Conservation (phyloP, 30 jellyfish, hydroid and myxozoan species). For the Clytia hemisphaerica region DNA sequence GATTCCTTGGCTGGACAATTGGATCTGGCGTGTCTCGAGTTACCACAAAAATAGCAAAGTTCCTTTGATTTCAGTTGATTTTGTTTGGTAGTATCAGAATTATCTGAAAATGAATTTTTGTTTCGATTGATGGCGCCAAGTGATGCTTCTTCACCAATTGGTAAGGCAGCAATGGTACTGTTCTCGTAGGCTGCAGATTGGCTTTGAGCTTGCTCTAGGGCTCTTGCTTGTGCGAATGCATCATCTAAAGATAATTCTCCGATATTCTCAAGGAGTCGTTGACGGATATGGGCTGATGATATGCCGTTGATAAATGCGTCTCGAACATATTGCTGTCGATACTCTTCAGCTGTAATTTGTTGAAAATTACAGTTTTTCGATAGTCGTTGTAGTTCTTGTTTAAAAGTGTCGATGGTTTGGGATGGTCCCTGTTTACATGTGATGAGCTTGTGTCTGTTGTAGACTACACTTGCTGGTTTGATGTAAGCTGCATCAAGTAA, state of each 20-base stretch:
- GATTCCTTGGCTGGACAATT: no score
- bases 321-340: slow-evolving; percentile 48
- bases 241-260: slow-evolving; percentile 18
- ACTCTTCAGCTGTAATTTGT: slow-evolving; percentile 43
- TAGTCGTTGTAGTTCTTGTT: slow-evolving; percentile 49
- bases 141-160: no score
- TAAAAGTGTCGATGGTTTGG: slow-evolving; percentile 52
- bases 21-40: no score
- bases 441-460: slow-evolving; percentile 61
- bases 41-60: no score
- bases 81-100: no score
- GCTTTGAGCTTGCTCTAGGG: slow-evolving; percentile 46
- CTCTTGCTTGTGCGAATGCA: slow-evolving; percentile 25
- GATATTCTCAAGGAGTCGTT: slow-evolving; percentile 50
- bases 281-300: slow-evolving; percentile 40
- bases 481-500: slow-evolving; percentile 40
- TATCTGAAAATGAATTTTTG: no score
- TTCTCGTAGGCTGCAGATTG: no score
- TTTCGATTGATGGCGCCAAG: no score
- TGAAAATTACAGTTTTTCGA: slow-evolving; percentile 59
- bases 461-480: slow-evolving; percentile 48
- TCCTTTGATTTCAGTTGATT: no score
- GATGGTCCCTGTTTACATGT: slow-evolving; percentile 49
- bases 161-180: no score
- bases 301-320: slow-evolving; percentile 65